phyloP scores from a whole-genome alignment of 2,797 vertebrate genomes.

The Sebastes minor region DNA sequence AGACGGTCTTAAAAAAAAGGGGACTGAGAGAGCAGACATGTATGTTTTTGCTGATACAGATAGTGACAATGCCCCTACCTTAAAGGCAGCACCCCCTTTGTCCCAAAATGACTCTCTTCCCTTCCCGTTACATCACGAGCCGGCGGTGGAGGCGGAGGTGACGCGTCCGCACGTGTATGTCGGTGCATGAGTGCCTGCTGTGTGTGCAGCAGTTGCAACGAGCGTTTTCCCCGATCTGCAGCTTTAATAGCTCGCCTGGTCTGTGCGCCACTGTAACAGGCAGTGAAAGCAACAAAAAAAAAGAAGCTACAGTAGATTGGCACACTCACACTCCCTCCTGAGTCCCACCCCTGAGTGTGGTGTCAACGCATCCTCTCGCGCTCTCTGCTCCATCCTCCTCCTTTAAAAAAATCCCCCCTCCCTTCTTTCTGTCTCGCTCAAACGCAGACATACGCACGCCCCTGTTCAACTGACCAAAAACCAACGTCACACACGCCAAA shows the following conservation, averaged over 20 bases:
- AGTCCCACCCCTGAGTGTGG: conserved; percentile 23
- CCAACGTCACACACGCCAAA: conserved; percentile 5
- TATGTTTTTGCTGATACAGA: not conserved
- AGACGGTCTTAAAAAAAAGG: not conserved
- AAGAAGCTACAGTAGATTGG: conserved; percentile 58
- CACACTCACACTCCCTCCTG: conserved; percentile 11
- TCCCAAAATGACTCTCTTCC: conserved; percentile 67
- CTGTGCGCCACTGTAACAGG: conserved; percentile 65
- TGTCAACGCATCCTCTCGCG: conserved; percentile 22
- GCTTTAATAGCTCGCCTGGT: conserved; percentile 59
- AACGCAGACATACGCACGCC: not conserved
- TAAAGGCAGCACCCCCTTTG: conserved; percentile 44
- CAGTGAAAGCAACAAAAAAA: conserved; percentile 31
- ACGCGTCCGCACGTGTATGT: conserved; percentile 46
- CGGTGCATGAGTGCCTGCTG: conserved; percentile 33
- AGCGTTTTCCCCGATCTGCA: conserved; percentile 43
- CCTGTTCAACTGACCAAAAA: conserved; percentile 9
- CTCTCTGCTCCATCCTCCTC: conserved; percentile 27
- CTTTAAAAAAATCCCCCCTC: conserved; percentile 15
- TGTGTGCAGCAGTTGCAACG: conserved; percentile 56
- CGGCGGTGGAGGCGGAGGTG: conserved; percentile 65
- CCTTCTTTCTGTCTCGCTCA: conserved; percentile 11
- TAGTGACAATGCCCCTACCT: conserved; percentile 75
- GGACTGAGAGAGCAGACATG: not conserved
- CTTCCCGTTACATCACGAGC: conserved; percentile 77